phyloP scores from a whole-genome alignment of 2,113 vertebrate genomes.

The Oplegnathus fasciatus region DNA sequence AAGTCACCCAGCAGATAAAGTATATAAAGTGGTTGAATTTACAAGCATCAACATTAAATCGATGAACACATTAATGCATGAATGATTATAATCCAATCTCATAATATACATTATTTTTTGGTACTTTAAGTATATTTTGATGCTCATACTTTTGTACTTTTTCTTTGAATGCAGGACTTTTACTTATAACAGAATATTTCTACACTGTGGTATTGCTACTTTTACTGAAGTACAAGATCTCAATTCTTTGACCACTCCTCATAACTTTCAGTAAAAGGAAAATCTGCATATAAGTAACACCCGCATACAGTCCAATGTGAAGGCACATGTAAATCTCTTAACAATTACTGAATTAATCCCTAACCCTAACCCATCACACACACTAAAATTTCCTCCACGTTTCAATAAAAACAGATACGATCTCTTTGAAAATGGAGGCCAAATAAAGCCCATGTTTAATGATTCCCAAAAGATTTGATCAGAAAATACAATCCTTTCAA shows the following conservation, averaged over 20 bases:
- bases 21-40: too few species aligned
- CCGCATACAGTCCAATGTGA: neutral
- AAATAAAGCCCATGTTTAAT: conserved; percentile 83
- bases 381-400: neutral
- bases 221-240: neutral
- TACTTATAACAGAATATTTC: neutral
- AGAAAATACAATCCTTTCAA: conserved; percentile 83
- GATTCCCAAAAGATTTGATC: conserved; percentile 82
- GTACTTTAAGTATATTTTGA: neutral
- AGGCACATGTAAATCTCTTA: too few species aligned
- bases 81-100: too few species aligned
- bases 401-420: conserved; percentile 15
- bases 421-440: conserved; percentile 79
- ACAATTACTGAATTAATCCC: neutral
- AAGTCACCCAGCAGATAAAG: too few species aligned
- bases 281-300: neutral
- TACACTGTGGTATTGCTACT: neutral
- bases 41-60: too few species aligned
- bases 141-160: neutral
- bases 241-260: neutral
- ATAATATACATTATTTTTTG: too few species aligned
- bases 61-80: too few species aligned
- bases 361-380: neutral
- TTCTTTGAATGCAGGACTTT: neutral
- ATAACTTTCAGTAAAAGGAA: neutral